phyloP scores from a whole-genome alignment of 2,888 invertebrate species.

The Leucania comma region DNA sequence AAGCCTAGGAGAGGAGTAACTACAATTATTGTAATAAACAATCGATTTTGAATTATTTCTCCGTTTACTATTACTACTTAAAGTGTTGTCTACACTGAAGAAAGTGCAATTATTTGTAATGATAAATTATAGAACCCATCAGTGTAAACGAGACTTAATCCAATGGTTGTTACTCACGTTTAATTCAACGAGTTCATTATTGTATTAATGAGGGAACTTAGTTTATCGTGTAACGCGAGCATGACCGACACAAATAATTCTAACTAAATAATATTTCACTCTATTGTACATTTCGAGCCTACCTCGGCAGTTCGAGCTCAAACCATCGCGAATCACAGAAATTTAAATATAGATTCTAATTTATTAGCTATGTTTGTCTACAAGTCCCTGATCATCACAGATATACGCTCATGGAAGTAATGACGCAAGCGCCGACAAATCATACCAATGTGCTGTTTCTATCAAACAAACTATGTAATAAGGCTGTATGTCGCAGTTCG shows the following conservation, averaged over 20 bases:
- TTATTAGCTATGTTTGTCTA: constrained; percentile 27
- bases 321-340: constrained; percentile 21
- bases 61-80: neutral
- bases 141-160: constrained; percentile 1
- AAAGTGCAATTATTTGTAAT: neutral
- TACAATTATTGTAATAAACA: neutral
- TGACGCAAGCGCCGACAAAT: constrained; percentile 5
- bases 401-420: constrained; percentile 25
- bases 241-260: constrained; percentile 1
- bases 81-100: constrained; percentile 1
- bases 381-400: constrained; percentile 46
- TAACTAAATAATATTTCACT: constrained; percentile 3
- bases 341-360: constrained; percentile 20
- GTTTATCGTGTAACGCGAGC: constrained; percentile 16
- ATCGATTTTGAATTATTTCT: constrained; percentile 14
- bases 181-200: constrained; percentile 18
- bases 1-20: neutral
- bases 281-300: constrained; percentile 5
- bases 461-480: constrained; percentile 7
- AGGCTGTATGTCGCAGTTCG: constrained; percentile 1
- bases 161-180: constrained; percentile 12
- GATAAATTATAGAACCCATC: neutral
- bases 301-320: neutral
- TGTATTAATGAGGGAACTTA: constrained; percentile 2
- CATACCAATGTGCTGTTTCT: constrained; percentile 2